A percentile compares a stretch with the other conserved stretches of the same genome.
These are phyloP conservation scores for Phyllotreta striolata DNA, from an alignment of 2,888 invertebrate species.

Conservation along the genomic window DNA sequence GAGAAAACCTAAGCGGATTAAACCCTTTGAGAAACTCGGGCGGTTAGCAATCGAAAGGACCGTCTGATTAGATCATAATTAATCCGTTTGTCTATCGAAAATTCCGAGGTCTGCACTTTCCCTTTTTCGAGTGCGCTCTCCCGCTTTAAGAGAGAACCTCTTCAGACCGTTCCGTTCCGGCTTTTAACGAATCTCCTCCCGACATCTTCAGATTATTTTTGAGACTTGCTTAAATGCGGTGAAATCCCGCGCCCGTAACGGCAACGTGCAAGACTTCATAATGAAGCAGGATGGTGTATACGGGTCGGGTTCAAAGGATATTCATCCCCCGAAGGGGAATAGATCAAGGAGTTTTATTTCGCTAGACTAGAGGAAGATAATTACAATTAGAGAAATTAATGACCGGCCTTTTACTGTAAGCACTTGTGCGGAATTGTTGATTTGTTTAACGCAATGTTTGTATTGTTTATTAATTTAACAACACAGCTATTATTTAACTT, in stretches of 20 bases:
- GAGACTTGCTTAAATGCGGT: conserved; percentile 1
- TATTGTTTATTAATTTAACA: too few species aligned
- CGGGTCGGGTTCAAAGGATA: too few species aligned
- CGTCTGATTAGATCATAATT: conserved; percentile 13
- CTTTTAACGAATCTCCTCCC: conserved; percentile 14
- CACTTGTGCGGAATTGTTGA: too few species aligned
- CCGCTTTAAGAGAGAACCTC: not conserved
- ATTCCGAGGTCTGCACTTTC: conserved; percentile 16
- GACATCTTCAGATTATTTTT: conserved; percentile 13
- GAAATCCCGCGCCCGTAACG: too few species aligned
- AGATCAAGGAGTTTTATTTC: too few species aligned
- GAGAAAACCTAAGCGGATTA: not conserved
- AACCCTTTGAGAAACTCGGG: conserved; percentile 5
- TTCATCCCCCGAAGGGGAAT: too few species aligned
- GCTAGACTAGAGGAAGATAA: too few species aligned
- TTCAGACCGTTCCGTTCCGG: conserved; percentile 8
- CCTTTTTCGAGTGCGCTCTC: conserved; percentile 10
- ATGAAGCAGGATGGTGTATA: not conserved
- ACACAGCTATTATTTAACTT: too few species aligned
- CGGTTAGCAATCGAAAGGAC: not conserved
- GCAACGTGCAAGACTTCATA: conserved; percentile 5
- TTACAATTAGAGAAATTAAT: too few species aligned
- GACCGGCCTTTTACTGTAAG: too few species aligned
- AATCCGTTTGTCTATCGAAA: conserved; percentile 14
- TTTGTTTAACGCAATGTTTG: too few species aligned